Conservation (phyloP, 1,140 invertebrate genomes). For the Ooceraea biroi region DNA sequence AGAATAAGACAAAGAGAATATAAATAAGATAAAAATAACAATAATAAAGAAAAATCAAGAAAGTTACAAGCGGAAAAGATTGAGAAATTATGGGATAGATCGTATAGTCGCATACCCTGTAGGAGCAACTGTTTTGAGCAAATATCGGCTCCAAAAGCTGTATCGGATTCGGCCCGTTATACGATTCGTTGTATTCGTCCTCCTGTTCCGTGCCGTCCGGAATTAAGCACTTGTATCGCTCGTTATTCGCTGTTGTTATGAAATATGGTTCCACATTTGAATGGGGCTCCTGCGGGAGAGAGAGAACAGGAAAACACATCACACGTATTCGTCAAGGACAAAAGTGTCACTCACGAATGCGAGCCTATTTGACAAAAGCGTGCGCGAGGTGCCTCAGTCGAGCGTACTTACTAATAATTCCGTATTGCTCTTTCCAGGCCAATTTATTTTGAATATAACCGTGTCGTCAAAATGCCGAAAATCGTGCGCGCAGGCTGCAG, state of each 20-base stretch:
- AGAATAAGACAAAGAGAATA: no score
- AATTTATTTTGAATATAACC: conserved; percentile 93
- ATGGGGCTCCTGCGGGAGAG: conserved; percentile 85
- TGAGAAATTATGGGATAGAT: conserved; percentile 20
- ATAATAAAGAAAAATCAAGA: no score
- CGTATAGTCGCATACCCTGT: conserved; percentile 87
- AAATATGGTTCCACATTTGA: conserved; percentile 84
- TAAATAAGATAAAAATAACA: no score
- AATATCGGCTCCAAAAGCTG: conserved; percentile 93
- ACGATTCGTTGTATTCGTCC: conserved; percentile 86
- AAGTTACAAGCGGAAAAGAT: background rate
- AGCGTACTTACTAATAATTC: conserved; percentile 85
- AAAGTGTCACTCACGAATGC: background rate
- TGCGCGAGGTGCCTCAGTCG: background rate
- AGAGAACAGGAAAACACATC: conserved; percentile 5
- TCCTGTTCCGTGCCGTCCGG: conserved; percentile 89
- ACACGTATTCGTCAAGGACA: background rate
- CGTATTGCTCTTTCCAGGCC: conserved; percentile 88
- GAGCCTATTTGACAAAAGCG: background rate
- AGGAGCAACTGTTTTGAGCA: conserved; percentile 92
- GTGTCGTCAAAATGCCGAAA: conserved; percentile 93
- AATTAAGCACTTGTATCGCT: conserved; percentile 92
- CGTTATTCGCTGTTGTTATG: conserved; percentile 89
- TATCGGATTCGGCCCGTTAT: conserved; percentile 91
- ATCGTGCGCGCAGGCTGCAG: conserved; percentile 83